phyloP scores from a whole-genome alignment of 2,113 vertebrate species.

The Heterochromis multidens region DNA sequence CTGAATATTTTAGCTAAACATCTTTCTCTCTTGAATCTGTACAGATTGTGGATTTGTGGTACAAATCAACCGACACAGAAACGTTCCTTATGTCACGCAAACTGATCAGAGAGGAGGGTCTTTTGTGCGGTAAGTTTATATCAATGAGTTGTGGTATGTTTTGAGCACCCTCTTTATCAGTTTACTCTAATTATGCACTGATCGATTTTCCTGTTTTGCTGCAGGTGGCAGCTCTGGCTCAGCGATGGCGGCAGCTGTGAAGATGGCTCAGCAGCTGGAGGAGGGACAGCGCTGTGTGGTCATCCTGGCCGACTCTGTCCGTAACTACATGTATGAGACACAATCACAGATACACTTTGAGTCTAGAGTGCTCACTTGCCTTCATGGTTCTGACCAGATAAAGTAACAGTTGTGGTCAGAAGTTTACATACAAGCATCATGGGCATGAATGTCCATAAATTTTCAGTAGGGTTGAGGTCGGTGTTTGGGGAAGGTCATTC shows the following conservation, averaged over 20 bases:
- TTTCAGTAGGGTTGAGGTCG: too few relatives aligned
- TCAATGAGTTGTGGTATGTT: neutral
- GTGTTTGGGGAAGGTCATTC: too few relatives aligned
- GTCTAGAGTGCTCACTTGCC: too few relatives aligned
- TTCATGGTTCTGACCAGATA: too few relatives aligned
- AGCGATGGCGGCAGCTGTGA: constrained; percentile 80
- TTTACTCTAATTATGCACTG: neutral
- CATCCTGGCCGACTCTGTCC: constrained; percentile 86
- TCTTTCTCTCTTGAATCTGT: neutral
- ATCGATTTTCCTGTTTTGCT: neutral
- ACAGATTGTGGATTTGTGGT: constrained; percentile 87
- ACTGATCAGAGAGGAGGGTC: constrained; percentile 86
- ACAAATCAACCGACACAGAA: constrained; percentile 82
- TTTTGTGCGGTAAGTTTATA: constrained; percentile 84
- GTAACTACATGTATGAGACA: constrained; percentile 90
- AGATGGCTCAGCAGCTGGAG: constrained; percentile 81
- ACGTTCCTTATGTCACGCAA: constrained; percentile 81
- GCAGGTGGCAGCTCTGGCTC: constrained; percentile 90
- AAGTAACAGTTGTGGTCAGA: too few relatives aligned
- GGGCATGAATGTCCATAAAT: too few relatives aligned
- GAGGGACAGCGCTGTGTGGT: constrained; percentile 91
- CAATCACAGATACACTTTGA: neutral
- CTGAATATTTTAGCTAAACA: neutral
- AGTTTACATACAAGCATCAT: too few relatives aligned
- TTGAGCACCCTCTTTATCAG: neutral